A percentile compares a stretch with the other conserved stretches of the same genome.
Conservation (phyloP, 2,888 invertebrate genomes). For the Tipula unca region DNA sequence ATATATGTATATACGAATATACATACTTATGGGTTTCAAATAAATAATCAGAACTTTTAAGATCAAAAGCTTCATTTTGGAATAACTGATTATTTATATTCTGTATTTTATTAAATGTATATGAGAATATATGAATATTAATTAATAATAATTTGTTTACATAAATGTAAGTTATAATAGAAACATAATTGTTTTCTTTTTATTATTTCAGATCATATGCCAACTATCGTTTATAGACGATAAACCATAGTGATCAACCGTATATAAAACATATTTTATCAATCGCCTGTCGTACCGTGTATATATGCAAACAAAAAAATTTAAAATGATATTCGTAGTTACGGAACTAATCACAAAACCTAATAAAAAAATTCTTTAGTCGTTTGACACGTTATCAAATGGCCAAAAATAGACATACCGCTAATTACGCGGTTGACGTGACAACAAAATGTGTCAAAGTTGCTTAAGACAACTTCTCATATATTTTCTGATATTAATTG, state of each 20-base stretch:
- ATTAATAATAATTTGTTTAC: too few species aligned
- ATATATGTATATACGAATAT: too few species aligned
- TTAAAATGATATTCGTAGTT: neutral
- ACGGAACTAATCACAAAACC: neutral
- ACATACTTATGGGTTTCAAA: too few species aligned
- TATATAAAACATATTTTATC: neutral
- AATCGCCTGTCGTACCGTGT: neutral
- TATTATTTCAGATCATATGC: neutral
- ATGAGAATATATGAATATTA: too few species aligned
- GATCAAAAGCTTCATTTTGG: too few species aligned
- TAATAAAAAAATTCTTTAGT: neutral
- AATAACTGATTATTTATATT: too few species aligned
- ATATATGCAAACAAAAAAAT: neutral
- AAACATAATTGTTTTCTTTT: neutral
- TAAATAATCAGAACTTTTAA: too few species aligned
- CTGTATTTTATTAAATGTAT: too few species aligned
- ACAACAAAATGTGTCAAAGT: conserved; percentile 16
- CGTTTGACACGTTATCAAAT: neutral
- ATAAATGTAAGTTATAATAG: too few species aligned
- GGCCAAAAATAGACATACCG: neutral
- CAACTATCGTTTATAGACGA: neutral
- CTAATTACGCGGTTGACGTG: neutral
- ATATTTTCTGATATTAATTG: neutral
- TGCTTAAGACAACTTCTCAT: neutral
- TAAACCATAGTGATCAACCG: neutral